Conservation (phyloP, 1,140 invertebrate genomes). For the Asbolus verrucosus region DNA sequence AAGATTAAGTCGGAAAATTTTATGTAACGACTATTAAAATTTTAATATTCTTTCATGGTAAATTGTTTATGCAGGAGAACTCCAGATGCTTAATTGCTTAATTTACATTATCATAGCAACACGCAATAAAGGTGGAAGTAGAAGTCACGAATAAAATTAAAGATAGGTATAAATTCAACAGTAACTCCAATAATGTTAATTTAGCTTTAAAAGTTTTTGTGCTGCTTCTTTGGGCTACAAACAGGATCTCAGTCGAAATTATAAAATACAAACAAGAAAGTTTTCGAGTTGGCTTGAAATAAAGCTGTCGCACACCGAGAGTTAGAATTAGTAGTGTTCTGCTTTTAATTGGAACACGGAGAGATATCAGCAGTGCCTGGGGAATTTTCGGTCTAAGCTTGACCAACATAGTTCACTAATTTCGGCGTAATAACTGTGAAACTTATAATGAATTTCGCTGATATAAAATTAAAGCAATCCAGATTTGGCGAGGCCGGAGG, state of each 20-base stretch:
- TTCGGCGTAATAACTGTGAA: conserved; percentile 28
- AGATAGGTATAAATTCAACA: neutral
- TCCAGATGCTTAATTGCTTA: conserved; percentile 30
- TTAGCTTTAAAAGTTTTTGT: conserved; percentile 15
- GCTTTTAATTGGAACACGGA: conserved; percentile 30
- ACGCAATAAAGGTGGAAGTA: neutral
- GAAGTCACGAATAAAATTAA: conserved; percentile 31
- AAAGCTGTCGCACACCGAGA: conserved; percentile 28
- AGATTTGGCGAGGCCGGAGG: neutral
- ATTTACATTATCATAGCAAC: conserved; percentile 17
- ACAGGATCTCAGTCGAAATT: conserved; percentile 8
- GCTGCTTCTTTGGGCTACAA: neutral
- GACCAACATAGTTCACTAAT: conserved; percentile 46
- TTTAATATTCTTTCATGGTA: neutral
- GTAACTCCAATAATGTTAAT: neutral
- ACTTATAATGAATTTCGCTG: conserved; percentile 40
- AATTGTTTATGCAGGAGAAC: conserved; percentile 28
- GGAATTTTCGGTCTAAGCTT: conserved; percentile 41
- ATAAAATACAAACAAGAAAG: conserved; percentile 39
- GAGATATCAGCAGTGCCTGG: conserved; percentile 35
- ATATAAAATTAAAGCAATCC: conserved; percentile 39
- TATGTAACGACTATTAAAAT: conserved; percentile 1
- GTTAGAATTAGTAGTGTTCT: conserved; percentile 36
- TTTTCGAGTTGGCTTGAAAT: conserved; percentile 8
- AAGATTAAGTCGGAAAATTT: neutral